Base-by-base conservation (phyloP, 2,797 vertebrate species). In the Gadopsis marmoratus region DNA sequence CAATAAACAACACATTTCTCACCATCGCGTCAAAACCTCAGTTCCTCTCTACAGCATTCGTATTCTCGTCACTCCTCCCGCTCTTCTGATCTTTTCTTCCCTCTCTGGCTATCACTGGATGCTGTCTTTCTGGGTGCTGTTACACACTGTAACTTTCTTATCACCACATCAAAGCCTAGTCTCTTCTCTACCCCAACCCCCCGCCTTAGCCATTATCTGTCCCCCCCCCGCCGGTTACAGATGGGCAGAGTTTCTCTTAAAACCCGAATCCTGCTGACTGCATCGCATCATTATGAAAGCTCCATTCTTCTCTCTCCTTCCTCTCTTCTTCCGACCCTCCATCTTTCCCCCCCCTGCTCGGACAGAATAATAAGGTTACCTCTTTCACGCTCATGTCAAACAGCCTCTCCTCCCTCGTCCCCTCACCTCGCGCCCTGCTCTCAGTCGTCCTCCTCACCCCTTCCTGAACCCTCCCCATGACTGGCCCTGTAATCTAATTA, bases 401-500 rank as follows among this genome's bases (percentile, higher is more conserved):
- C 77, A 79, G 60, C 75, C 56, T 84, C 75, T 66, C 67, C 75
- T 66, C 76, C 73, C 70, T 53, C n/a, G 21, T 75, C 66, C 59
- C 74, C 71, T 89, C 88, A 82, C 86, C 87, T 86, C 71, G 9
- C 56, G 37, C 64, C 79, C 85, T 23, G 37, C 81, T 76, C 87
- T 71, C 63, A 45, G 62, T 79, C 81, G 62, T 82, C 84, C 87
- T 85, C 80, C 83, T 91, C 87, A 79, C 86, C 90, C 84, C 79
- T 83, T 83, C 84, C 81, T 89, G 90, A 89, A 91, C 89, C 89
- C 90, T 89, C 87, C 89, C 89, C 80, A 71, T 80, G 88, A 93
- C 93, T 84, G 71, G 69, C 84, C 72, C 92, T 88, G 85, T 94
- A 95, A 96, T 94, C 85, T 88, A 95, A 95, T 95, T 96, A 96